Evolutionary conservation across 2,888 invertebrate species (phyloP).

Genomic region (Hymenopus coronatus): DNA sequence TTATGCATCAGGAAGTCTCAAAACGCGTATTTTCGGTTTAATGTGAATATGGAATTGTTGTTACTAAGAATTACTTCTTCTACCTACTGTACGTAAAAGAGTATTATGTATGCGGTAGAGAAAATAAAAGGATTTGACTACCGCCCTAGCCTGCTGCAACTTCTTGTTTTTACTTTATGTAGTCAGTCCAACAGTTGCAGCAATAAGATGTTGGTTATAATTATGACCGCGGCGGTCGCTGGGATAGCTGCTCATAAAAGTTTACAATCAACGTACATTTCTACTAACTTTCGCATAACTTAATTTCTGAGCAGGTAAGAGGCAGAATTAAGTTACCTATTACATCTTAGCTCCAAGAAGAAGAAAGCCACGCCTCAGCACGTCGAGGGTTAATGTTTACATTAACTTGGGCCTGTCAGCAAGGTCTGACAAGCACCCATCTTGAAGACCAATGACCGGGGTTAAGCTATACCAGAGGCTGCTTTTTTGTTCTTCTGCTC

Average conservation of each 20-base stretch:
- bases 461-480: not conserved
- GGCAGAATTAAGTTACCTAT: slow-evolving; percentile 27
- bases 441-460: slow-evolving; percentile 10
- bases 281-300: not conserved
- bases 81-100: too few species aligned
- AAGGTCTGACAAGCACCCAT: not conserved
- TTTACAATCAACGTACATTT: not conserved
- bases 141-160: too few species aligned
- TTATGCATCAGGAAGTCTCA: too few species aligned
- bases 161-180: too few species aligned
- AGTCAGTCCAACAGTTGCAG: too few species aligned
- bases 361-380: not conserved
- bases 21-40: too few species aligned
- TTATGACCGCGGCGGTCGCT: not conserved
- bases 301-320: not conserved
- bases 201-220: not conserved
- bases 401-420: slow-evolving; percentile 18
- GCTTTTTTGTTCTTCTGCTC: not conserved
- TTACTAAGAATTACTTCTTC: too few species aligned
- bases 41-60: too few species aligned
- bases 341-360: not conserved
- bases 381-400: slow-evolving; percentile 23
- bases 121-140: too few species aligned
- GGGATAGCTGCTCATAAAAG: not conserved
- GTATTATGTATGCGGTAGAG: too few species aligned